These are phyloP conservation scores for Cynodonichthys magdalenae DNA, from an alignment of 2,797 vertebrate genomes.

Conservation along the genomic window DNA sequence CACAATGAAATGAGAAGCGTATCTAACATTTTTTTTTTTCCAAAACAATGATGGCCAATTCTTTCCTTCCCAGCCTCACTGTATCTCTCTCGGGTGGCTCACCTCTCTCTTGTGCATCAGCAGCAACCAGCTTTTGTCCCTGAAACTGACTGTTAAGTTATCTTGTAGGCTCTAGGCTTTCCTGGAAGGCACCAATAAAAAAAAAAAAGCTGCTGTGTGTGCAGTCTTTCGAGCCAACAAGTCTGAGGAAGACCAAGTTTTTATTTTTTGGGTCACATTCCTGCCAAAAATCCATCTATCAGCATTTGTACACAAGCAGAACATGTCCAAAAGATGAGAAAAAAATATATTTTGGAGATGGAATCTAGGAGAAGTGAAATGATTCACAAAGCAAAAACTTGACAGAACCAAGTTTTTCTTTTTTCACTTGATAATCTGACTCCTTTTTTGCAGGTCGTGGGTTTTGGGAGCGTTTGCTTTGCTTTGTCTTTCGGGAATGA, in stretches of 20 bases:
- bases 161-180: conserved; percentile 69
- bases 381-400: background rate
- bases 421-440: conserved; percentile 1
- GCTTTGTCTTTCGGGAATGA: conserved; percentile 93
- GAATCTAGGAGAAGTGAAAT: conserved; percentile 13
- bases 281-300: conserved; percentile 36
- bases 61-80: conserved; percentile 38
- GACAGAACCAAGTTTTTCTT: background rate
- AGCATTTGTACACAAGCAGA: conserved; percentile 27
- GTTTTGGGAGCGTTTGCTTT: conserved; percentile 94
- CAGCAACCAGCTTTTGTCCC: conserved; percentile 53
- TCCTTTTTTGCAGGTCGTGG: conserved; percentile 88
- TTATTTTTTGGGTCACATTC: conserved; percentile 26
- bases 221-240: conserved; percentile 49
- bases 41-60: conserved; percentile 39
- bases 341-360: conserved; percentile 3
- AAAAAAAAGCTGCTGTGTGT: conserved; percentile 57
- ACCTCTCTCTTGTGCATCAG: conserved; percentile 52
- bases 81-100: conserved; percentile 45
- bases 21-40: conserved; percentile 70
- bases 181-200: conserved; percentile 63
- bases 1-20: conserved; percentile 32
- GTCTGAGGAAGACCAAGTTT: conserved; percentile 36
- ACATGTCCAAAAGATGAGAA: conserved; percentile 12
- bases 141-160: conserved; percentile 67